Percentiles rank a stretch among this genome's conserved stretches.
phyloP scores from a whole-genome alignment of 1,140 invertebrate genomes.

The Venturia canescens region DNA sequence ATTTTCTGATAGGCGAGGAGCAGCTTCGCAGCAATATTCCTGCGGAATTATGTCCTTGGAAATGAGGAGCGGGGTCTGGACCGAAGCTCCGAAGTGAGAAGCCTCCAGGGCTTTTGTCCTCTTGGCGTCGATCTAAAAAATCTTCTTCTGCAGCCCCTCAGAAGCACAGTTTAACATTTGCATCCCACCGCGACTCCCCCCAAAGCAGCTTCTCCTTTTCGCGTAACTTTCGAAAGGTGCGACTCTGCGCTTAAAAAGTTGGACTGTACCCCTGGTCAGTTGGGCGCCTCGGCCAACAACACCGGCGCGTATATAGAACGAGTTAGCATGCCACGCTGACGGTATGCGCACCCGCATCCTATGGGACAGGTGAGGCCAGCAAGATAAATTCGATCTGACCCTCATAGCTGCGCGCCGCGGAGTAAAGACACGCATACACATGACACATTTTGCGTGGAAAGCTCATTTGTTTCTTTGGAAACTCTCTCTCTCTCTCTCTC shows the following conservation, averaged over 20 bases:
- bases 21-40: slow-evolving; percentile 16
- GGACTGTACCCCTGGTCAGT: slow-evolving; percentile 72
- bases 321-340: slow-evolving; percentile 22
- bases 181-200: too few species aligned
- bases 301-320: neutral
- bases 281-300: slow-evolving; percentile 59
- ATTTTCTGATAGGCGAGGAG: slow-evolving; percentile 69
- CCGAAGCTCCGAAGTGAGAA: neutral
- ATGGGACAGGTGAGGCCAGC: slow-evolving; percentile 74
- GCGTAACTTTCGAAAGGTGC: slow-evolving; percentile 19
- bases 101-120: neutral
- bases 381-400: slow-evolving; percentile 76
- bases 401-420: slow-evolving; percentile 66
- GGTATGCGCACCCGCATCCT: slow-evolving; percentile 68
- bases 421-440: neutral
- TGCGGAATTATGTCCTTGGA: slow-evolving; percentile 49
- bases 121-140: neutral
- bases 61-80: slow-evolving; percentile 41
- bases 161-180: too few species aligned
- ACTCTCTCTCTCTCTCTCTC: too few species aligned
- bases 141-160: too few species aligned
- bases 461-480: slow-evolving; percentile 13
- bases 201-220: too few species aligned
- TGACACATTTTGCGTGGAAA: slow-evolving; percentile 56
- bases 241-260: slow-evolving; percentile 48